Percentiles rank a stretch among this genome's conserved stretches.
Evolutionary conservation across 2,797 vertebrate species (phyloP).

Genomic region (Myripristis jacobus): DNA sequence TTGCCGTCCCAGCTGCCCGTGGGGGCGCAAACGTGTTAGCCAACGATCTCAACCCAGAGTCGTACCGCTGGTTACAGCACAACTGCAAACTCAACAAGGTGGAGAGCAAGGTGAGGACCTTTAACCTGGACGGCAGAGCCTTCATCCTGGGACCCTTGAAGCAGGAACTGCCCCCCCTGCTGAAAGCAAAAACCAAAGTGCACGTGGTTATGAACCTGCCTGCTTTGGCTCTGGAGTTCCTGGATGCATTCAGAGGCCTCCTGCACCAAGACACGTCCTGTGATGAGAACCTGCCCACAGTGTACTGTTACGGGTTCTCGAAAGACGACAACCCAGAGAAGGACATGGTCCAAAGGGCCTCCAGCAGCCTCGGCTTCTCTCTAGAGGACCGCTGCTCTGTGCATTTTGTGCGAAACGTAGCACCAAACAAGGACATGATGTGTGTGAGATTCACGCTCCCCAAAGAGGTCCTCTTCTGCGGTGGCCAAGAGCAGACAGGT

Average conservation of each 20-base stretch:
- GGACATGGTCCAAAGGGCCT: constrained; percentile 86
- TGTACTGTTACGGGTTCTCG: constrained; percentile 96
- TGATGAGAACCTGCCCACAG: constrained; percentile 80
- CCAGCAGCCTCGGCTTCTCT: constrained; percentile 81
- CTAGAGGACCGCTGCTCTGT: constrained; percentile 84
- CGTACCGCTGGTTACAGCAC: constrained; percentile 92
- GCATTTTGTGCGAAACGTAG: constrained; percentile 92
- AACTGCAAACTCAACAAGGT: constrained; percentile 96
- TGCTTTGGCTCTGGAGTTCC: constrained; percentile 91
- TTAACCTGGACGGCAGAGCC: constrained; percentile 93
- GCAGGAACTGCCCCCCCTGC: constrained; percentile 84
- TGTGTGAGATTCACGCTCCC: constrained; percentile 92
- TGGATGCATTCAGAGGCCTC: constrained; percentile 88
- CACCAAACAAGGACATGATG: constrained; percentile 97
- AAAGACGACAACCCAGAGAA: constrained; percentile 85
- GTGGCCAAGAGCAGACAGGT: constrained; percentile 79
- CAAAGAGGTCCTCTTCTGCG: constrained; percentile 84
- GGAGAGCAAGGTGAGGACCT: constrained; percentile 83
- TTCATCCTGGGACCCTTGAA: constrained; percentile 90
- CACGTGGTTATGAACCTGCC: constrained; percentile 98
- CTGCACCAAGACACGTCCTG: constrained; percentile 69
- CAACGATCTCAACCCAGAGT: constrained; percentile 97
- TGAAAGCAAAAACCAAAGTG: constrained; percentile 72
- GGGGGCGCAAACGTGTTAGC: constrained; percentile 88
- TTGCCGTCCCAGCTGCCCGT: constrained; percentile 91